These are phyloP conservation scores for Globia sparganii DNA, from an alignment of 2,888 invertebrate genomes.

Conservation along the genomic window DNA sequence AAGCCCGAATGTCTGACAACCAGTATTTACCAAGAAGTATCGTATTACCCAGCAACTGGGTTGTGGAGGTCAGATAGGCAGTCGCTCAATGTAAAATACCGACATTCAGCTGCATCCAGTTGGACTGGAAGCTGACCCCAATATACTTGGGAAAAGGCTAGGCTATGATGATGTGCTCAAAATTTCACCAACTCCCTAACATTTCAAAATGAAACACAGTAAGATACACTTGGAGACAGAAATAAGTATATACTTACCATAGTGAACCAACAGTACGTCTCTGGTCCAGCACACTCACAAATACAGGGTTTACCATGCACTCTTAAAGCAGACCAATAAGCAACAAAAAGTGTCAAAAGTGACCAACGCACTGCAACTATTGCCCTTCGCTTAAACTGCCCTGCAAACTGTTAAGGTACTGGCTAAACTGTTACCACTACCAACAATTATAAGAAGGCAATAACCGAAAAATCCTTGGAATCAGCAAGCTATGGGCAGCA, in stretches of 20 bases:
- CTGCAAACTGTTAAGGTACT: background rate
- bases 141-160: too few species aligned
- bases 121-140: too few species aligned
- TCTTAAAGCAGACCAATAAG: background rate
- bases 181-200: background rate
- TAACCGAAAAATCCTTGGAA: slow-evolving; percentile 50
- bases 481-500: slow-evolving; percentile 55
- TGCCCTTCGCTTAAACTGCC: background rate
- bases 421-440: background rate
- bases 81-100: too few species aligned
- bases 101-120: too few species aligned
- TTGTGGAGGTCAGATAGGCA: too few species aligned
- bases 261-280: background rate
- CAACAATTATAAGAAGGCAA: slow-evolving; percentile 42
- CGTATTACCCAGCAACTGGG: too few species aligned
- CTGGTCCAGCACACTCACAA: background rate
- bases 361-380: background rate
- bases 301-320: background rate
- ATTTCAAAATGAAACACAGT: background rate
- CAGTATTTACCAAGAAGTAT: too few species aligned
- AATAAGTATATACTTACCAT: background rate
- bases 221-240: background rate
- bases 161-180: background rate
- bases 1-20: too few species aligned
- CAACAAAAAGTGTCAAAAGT: background rate